Percentiles rank a stretch among this genome's conserved stretches.
Evolutionary conservation across 2,113 vertebrate species (phyloP).

Genomic region (Gobiocypris rarus): DNA sequence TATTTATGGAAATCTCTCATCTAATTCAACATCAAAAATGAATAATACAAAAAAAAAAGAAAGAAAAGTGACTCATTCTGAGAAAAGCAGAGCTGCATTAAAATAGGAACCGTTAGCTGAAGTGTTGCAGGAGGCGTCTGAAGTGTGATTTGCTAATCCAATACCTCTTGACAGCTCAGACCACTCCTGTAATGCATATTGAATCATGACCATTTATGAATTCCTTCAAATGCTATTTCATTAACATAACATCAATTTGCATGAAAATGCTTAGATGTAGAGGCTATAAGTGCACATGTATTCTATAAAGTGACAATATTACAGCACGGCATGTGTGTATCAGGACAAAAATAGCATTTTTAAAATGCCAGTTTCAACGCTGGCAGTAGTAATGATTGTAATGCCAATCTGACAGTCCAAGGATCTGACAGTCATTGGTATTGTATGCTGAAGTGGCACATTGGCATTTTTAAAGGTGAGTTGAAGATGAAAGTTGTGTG

Average conservation of each 20-base stretch:
- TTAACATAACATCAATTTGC: background rate
- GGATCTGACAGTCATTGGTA: background rate
- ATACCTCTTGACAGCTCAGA: slow-evolving; percentile 10
- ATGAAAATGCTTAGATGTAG: background rate
- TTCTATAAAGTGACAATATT: background rate
- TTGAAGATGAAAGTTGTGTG: background rate
- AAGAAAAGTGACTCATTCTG: background rate
- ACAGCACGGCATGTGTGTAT: background rate
- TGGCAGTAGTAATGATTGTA: background rate
- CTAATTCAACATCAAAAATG: background rate
- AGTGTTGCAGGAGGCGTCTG: background rate
- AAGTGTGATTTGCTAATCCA: background rate
- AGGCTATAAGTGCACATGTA: background rate
- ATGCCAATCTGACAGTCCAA: background rate
- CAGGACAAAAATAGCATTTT: no score
- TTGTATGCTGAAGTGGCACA: background rate
- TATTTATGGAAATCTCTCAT: slow-evolving; percentile 9
- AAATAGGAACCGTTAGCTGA: background rate
- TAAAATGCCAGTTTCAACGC: background rate
- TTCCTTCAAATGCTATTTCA: background rate
- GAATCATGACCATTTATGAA: background rate
- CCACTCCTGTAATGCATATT: background rate
- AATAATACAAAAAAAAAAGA: background rate
- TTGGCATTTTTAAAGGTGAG: background rate
- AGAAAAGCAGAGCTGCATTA: background rate